phyloP scores from a whole-genome alignment of 2,113 vertebrate species.

The Maylandia zebra region DNA sequence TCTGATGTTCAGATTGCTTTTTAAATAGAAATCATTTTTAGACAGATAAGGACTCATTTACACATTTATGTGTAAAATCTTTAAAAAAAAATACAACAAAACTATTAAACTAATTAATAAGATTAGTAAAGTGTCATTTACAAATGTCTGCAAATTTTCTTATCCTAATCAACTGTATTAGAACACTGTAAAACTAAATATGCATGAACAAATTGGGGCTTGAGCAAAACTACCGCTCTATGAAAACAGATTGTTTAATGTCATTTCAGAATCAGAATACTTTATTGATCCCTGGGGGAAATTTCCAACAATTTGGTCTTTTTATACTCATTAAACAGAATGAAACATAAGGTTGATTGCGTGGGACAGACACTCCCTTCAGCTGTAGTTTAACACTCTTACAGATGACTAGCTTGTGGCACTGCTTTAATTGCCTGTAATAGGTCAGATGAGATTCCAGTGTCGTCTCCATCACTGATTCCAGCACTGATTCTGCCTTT shows the following conservation, averaged over 20 bases:
- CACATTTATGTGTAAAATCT: background rate
- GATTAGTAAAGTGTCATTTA: background rate
- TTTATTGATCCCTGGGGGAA: too few relatives aligned
- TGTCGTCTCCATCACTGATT: background rate
- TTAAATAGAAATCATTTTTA: background rate
- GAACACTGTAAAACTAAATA: background rate
- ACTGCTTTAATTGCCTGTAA: background rate
- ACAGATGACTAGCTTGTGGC: background rate
- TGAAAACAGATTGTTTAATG: background rate
- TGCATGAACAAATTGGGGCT: background rate
- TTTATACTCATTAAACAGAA: background rate
- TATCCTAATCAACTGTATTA: background rate
- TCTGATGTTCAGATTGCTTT: background rate
- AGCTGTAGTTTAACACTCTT: background rate
- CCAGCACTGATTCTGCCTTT: conserved; percentile 4
- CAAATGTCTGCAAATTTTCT: background rate
- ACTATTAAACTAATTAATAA: background rate
- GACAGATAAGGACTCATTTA: background rate
- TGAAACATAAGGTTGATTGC: background rate
- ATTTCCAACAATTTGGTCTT: background rate
- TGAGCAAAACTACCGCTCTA: background rate
- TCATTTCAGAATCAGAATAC: background rate
- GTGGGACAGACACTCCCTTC: background rate
- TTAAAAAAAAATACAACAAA: too few relatives aligned
- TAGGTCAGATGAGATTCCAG: background rate